Percentiles rank a stretch among this genome's conserved stretches.
phyloP scores from a whole-genome alignment of 2,113 vertebrate genomes.

The Vicugna pacos region DNA sequence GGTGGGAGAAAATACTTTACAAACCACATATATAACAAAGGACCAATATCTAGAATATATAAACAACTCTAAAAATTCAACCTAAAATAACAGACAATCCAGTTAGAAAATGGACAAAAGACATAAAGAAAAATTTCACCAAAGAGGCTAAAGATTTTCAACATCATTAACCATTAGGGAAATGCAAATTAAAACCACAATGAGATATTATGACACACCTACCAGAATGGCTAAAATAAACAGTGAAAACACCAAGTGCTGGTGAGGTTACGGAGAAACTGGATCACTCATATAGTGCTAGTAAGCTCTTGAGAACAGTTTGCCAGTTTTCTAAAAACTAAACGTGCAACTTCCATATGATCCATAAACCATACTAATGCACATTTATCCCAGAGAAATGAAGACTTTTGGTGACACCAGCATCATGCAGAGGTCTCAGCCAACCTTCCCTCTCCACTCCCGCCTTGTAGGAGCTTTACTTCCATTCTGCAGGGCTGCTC shows the following conservation, averaged over 20 bases:
- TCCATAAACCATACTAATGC: neutral
- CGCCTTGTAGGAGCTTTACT: neutral
- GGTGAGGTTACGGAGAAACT: neutral
- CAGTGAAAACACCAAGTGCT: neutral
- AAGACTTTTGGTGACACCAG: neutral
- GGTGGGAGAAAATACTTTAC: neutral
- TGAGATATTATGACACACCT: neutral
- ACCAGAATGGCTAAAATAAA: neutral
- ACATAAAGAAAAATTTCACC: neutral
- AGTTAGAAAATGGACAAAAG: neutral
- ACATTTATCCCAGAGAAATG: neutral
- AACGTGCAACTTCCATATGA: neutral
- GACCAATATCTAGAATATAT: neutral
- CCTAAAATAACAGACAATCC: neutral
- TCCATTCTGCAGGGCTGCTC: neutral
- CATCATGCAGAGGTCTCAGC: neutral
- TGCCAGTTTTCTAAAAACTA: neutral
- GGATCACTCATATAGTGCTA: neutral
- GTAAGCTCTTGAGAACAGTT: neutral
- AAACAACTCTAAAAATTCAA: neutral
- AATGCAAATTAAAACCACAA: neutral
- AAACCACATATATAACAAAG: neutral
- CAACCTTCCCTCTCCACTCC: neutral
- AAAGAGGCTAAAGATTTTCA: neutral
- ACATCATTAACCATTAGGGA: neutral